Evolutionary conservation across 1,140 invertebrate species (phyloP), one percentile per base, ranked within the genome.

Genomic region (Drosophila bocki): DNA sequence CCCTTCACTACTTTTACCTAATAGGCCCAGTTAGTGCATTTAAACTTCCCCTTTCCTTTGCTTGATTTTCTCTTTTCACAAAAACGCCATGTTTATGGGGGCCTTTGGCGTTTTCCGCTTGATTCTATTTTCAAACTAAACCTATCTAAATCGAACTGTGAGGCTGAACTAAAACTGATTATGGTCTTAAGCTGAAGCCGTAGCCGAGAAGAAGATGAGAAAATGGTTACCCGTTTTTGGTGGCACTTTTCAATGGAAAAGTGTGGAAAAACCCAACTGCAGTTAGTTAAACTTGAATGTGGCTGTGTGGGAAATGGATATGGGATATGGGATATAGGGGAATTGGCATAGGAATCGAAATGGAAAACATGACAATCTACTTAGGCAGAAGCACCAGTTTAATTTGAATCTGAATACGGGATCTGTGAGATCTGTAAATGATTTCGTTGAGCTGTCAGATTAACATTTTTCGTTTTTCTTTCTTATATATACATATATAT

Each of bases 31-130:
- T 19, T 13, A 75, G 71, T 3, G 69, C 41, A 53, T 62, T n/a
- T 8, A 15, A 9, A 3, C 2, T 12, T 37, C 17, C 6, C 0
- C n/a, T 19, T n/a, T 45, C 3, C n/a, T 0, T 5, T 5, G 1
- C 3, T 1, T 5, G 6, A 7, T 45, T 67, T 54, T 67, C 47
- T 63, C 57, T 68, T 69, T 67, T 69, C 32, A 29, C 42, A 67
- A 42, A 61, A 61, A 60, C 35, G 47, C 64, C 59, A 58, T 75
- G 82, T 90, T 88, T 88, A 90, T 90, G 78, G 78, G 84, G 84
- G 68, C 80, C 82, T 84, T 87, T 71, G 71, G 76, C 67, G 69
- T 82, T 80, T 84, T 90, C 74, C 78, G 81, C 85, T 80, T 78
- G 77, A 59, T 88, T 88, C 84, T 88, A 84, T 90, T 90, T 88